A percentile compares a stretch with the other conserved stretches of the same genome.
Evolutionary conservation across 1,140 invertebrate genomes (phyloP).

Genomic region (Delia radicum): DNA sequence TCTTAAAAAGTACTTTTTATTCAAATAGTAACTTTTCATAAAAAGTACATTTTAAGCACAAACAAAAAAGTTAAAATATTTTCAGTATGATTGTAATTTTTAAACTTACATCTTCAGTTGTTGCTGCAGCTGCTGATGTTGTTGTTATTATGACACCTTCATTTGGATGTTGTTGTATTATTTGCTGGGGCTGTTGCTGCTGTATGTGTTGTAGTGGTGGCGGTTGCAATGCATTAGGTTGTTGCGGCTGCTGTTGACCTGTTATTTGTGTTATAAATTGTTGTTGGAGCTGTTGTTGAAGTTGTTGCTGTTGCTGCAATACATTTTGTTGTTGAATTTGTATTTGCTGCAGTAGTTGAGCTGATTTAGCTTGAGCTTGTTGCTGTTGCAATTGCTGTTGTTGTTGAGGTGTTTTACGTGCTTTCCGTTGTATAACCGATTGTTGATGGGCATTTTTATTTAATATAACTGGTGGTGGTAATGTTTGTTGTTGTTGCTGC

Average conservation of each 20-base stretch:
- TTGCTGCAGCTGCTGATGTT: too few species aligned
- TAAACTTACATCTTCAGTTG: conserved; percentile 26
- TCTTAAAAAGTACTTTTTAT: too few species aligned
- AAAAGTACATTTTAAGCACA: too few species aligned
- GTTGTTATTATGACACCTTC: conserved; percentile 10
- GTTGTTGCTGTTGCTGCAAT: conserved; percentile 10
- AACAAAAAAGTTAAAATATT: too few species aligned
- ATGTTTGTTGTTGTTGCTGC: conserved; percentile 11
- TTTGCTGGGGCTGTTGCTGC: background rate
- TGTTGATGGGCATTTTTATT: background rate
- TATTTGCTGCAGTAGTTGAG: background rate
- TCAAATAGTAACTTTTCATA: too few species aligned
- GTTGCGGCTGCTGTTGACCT: background rate
- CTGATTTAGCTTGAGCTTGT: background rate
- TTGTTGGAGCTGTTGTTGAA: conserved; percentile 9
- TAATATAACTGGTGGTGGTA: conserved; percentile 20
- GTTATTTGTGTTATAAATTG: background rate
- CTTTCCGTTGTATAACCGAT: conserved; percentile 16
- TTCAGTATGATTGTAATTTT: too few species aligned
- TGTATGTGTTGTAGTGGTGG: background rate
- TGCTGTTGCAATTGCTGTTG: background rate
- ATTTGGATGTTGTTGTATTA: background rate
- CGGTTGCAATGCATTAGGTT: background rate
- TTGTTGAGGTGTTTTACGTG: conserved; percentile 7
- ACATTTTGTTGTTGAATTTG: conserved; percentile 7